These are phyloP conservation scores for Drosophila greeni DNA, from an alignment of 2,888 invertebrate genomes.

Conservation along the genomic window DNA sequence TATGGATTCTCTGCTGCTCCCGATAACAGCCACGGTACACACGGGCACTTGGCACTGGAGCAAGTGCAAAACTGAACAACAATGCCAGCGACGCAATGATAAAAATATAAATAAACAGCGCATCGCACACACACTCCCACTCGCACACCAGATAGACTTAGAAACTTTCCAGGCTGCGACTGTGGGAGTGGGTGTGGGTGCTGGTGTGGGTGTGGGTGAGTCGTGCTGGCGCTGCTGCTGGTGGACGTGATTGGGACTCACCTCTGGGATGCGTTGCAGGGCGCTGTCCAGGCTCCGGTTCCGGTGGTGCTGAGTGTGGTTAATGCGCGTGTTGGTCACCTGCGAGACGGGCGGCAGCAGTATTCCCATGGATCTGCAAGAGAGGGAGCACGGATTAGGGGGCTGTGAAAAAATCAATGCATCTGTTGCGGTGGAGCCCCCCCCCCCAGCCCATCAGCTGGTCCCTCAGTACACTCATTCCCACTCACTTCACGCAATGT, in stretches of 20 bases:
- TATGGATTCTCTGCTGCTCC: not conserved
- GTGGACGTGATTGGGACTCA: conserved; percentile 56
- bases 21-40: conserved; percentile 55
- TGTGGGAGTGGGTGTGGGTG: conserved; percentile 15
- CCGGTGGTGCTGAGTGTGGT: conserved; percentile 86
- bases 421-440: conserved; percentile 22
- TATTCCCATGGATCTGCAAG: conserved; percentile 79
- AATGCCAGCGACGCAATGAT: conserved; percentile 50
- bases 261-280: conserved; percentile 92
- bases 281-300: conserved; percentile 94
- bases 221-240: not conserved
- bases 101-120: conserved; percentile 59
- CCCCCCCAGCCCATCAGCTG: not conserved
- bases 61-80: conserved; percentile 60
- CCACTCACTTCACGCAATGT: conserved; percentile 15
- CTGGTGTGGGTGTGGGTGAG: not conserved
- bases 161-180: conserved; percentile 46
- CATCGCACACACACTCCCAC: conserved; percentile 17
- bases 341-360: conserved; percentile 79
- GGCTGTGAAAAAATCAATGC: conserved; percentile 54
- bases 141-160: conserved; percentile 18
- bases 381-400: not conserved
- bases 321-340: conserved; percentile 79
- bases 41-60: conserved; percentile 48
- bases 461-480: not conserved